Evolutionary conservation across 2,113 vertebrate species (phyloP).

Genomic region (Colaptes auratus): DNA sequence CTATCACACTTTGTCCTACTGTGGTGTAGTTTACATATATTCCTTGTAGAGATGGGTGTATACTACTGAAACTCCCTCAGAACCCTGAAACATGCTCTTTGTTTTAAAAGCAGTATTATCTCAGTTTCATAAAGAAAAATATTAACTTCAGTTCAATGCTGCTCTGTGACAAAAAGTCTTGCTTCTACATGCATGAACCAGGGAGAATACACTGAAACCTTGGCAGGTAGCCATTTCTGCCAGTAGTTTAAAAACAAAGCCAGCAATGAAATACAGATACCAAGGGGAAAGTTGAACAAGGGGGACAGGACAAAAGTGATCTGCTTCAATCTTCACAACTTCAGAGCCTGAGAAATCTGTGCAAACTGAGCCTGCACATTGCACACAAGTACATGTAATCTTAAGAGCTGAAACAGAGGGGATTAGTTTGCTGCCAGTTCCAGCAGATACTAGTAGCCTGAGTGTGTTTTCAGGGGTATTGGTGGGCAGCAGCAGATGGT

Average conservation of each 20-base stretch:
- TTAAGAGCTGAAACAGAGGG: conserved; percentile 8
- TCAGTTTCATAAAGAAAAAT: neutral
- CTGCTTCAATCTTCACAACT: neutral
- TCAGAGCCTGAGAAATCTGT: neutral
- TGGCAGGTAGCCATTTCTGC: neutral
- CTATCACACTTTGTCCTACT: neutral
- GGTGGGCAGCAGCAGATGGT: conserved; percentile 65
- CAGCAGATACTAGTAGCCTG: neutral
- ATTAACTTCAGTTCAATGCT: neutral
- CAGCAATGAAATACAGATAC: neutral
- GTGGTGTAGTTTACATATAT: neutral
- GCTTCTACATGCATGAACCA: neutral
- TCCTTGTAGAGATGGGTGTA: neutral
- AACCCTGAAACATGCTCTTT: neutral
- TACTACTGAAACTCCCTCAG: neutral
- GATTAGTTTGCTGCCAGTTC: conserved; percentile 11
- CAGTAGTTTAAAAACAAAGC: conserved; percentile 2
- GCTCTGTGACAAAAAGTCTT: neutral
- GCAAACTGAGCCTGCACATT: neutral
- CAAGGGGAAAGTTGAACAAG: neutral
- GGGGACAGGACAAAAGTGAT: neutral
- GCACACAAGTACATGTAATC: neutral
- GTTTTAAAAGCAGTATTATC: neutral
- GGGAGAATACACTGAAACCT: neutral
- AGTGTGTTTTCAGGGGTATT: conserved; percentile 16